Conservation (phyloP, 1,140 invertebrate genomes). For the Drosophila watanabei region DNA sequence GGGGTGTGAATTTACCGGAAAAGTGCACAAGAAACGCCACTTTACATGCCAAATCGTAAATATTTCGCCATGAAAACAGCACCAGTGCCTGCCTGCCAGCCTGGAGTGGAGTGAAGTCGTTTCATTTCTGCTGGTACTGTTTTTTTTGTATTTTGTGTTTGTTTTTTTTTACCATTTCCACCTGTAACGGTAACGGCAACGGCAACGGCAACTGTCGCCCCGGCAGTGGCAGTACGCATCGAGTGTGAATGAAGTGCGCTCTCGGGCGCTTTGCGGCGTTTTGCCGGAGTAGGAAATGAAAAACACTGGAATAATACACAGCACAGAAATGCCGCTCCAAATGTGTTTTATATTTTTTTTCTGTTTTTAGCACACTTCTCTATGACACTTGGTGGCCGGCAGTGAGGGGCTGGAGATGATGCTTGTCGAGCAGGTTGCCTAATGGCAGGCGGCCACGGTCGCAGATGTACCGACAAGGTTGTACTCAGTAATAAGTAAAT, state of each 20-base stretch:
- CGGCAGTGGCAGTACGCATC: constrained; percentile 62
- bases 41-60: constrained; percentile 83
- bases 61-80: constrained; percentile 79
- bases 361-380: constrained; percentile 62
- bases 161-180: constrained; percentile 13
- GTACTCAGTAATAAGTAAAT: constrained; percentile 8
- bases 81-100: constrained; percentile 31
- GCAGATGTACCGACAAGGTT: not conserved
- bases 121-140: constrained; percentile 21
- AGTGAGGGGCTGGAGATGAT: constrained; percentile 43
- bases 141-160: not conserved
- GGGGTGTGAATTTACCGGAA: constrained; percentile 64
- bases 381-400: constrained; percentile 73
- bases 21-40: constrained; percentile 81
- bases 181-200: constrained; percentile 29
- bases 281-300: constrained; percentile 68
- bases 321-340: constrained; percentile 67
- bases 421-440: constrained; percentile 44
- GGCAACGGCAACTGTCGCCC: constrained; percentile 45
- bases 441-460: constrained; percentile 27
- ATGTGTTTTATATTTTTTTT: constrained; percentile 52
- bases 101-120: constrained; percentile 37
- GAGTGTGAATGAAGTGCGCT: constrained; percentile 83
- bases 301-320: constrained; percentile 54
- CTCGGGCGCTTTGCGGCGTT: constrained; percentile 76